Conservation (phyloP, 1,140 invertebrate species). For the Drosophila equinoxialis region DNA sequence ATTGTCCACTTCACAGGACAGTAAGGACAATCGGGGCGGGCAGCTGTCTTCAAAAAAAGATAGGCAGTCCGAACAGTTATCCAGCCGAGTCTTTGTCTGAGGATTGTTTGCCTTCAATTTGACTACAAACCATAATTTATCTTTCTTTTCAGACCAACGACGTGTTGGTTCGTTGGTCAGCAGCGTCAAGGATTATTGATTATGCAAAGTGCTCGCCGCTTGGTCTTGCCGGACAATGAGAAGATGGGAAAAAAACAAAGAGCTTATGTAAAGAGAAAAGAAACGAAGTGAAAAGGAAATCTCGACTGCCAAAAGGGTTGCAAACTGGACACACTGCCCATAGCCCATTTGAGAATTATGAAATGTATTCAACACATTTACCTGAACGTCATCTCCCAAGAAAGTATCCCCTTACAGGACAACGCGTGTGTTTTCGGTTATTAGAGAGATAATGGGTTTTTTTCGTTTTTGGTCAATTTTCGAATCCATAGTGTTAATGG, state of each 20-base stretch:
- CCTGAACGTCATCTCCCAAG: slow-evolving; percentile 41
- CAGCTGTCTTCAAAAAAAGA: slow-evolving; percentile 44
- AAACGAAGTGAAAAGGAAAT: slow-evolving; percentile 27
- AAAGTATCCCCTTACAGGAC: slow-evolving; percentile 76
- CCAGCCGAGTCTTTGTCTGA: slow-evolving; percentile 50
- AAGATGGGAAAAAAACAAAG: slow-evolving; percentile 64
- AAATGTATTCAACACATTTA: slow-evolving; percentile 47
- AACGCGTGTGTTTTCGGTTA: slow-evolving; percentile 81
- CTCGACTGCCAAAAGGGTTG: slow-evolving; percentile 64
- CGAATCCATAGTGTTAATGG: slow-evolving; percentile 61
- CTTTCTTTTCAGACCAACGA: slow-evolving; percentile 72
- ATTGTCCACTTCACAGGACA: slow-evolving; percentile 38
- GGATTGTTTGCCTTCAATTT: slow-evolving; percentile 82
- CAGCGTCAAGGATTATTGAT: slow-evolving; percentile 83
- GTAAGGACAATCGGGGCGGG: slow-evolving; percentile 4
- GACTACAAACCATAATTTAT: slow-evolving; percentile 83
- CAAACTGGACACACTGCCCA: slow-evolving; percentile 57
- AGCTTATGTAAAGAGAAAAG: slow-evolving; percentile 73
- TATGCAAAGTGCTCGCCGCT: slow-evolving; percentile 77
- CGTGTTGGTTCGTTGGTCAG: slow-evolving; percentile 73
- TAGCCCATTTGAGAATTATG: slow-evolving; percentile 37
- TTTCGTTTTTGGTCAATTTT: slow-evolving; percentile 40
- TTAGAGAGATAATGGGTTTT: slow-evolving; percentile 80
- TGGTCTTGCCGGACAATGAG: slow-evolving; percentile 62
- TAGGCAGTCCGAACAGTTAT: slow-evolving; percentile 21